Conservation (phyloP, 2,113 vertebrate genomes). For the Lipotes vexillifer region DNA sequence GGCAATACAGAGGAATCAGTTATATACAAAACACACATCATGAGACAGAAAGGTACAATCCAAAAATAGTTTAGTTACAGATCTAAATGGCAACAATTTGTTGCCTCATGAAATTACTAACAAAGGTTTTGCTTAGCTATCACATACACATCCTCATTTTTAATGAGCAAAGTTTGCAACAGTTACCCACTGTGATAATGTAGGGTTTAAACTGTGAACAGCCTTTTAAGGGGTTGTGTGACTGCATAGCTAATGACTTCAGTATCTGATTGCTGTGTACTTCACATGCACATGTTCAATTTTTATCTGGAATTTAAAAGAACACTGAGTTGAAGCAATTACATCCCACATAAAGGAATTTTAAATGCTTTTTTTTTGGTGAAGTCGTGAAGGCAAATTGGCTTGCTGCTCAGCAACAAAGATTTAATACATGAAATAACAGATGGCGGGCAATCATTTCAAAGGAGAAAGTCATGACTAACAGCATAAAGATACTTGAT, state of each 20-base stretch:
- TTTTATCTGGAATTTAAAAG: constrained; percentile 33
- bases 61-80: not conserved
- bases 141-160: not conserved
- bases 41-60: not conserved
- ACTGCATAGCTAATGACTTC: not conserved
- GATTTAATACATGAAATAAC: constrained; percentile 53
- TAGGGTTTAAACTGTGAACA: not conserved
- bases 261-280: not conserved
- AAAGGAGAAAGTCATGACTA: constrained; percentile 21
- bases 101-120: not conserved
- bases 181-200: not conserved
- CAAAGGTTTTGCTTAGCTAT: not conserved
- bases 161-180: not conserved
- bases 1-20: not conserved
- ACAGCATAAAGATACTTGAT: constrained; percentile 1
- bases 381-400: constrained; percentile 12
- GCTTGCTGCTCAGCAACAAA: not conserved
- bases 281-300: not conserved
- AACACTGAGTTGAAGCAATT: constrained; percentile 28
- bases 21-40: not conserved
- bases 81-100: not conserved
- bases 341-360: constrained; percentile 5
- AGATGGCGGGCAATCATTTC: constrained; percentile 30
- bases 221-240: not conserved
- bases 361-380: not conserved